Conservation (phyloP, 1,140 invertebrate genomes). For the Eumeta japonica region DNA sequence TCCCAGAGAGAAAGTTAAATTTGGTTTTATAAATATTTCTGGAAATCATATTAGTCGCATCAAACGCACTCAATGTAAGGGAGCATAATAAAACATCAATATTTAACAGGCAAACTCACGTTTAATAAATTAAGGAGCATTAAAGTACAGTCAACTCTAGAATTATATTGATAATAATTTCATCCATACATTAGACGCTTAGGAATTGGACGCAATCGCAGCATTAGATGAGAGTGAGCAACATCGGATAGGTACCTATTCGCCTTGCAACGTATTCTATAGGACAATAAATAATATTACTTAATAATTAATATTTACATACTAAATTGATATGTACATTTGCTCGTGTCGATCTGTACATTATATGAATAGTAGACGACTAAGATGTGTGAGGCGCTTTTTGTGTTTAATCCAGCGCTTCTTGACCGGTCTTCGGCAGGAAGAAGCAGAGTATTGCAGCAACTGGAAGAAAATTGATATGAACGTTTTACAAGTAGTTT, state of each 20-base stretch:
- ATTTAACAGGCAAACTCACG: constrained; percentile 30
- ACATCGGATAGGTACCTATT: constrained; percentile 12
- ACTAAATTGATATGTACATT: constrained; percentile 44
- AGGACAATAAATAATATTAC: constrained; percentile 31
- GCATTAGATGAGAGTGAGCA: constrained; percentile 32
- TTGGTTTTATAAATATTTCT: too few species aligned
- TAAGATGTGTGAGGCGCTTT: too few species aligned
- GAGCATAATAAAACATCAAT: constrained; percentile 27
- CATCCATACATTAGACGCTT: constrained; percentile 27
- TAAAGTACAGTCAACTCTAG: constrained; percentile 52
- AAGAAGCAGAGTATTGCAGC: constrained; percentile 67
- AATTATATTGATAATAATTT: constrained; percentile 40
- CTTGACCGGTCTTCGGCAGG: constrained; percentile 66
- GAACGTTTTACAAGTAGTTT: too few species aligned
- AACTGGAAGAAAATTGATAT: constrained; percentile 58
- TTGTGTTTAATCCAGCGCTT: constrained; percentile 66
- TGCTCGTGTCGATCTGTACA: constrained; percentile 26
- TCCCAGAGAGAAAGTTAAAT: too few species aligned
- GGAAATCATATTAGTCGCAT: too few species aligned
- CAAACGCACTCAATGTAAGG: too few species aligned
- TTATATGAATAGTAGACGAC: too few species aligned
- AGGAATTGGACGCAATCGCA: constrained; percentile 32
- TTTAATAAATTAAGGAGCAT: constrained; percentile 52
- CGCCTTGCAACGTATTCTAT: constrained; percentile 5
- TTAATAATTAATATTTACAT: constrained; percentile 51